These are phyloP conservation scores for Patella ulyssiponensis DNA, from an alignment of 2,888 invertebrate genomes.

Conservation along the genomic window DNA sequence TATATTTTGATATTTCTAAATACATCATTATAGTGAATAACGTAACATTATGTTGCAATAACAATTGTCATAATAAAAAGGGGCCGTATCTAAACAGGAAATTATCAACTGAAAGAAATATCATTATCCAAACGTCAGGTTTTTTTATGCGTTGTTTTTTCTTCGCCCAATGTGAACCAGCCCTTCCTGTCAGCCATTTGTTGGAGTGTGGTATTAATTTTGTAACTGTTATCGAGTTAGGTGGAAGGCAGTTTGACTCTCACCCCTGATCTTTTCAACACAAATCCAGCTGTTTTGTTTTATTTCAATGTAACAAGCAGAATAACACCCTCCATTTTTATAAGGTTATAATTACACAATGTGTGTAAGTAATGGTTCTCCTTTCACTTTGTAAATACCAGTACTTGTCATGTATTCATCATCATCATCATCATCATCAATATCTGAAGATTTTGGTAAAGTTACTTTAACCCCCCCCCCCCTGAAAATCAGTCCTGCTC, in stretches of 20 bases:
- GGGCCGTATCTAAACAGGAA: background rate
- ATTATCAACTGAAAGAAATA: background rate
- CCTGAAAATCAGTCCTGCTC: no score
- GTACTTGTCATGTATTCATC: background rate
- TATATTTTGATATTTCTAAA: no score
- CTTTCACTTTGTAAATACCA: background rate
- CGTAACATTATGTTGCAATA: no score
- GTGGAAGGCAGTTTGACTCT: background rate
- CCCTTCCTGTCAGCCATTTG: conserved; percentile 13
- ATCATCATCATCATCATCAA: background rate
- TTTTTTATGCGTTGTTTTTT: background rate
- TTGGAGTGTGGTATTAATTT: conserved; percentile 2
- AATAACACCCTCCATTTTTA: background rate
- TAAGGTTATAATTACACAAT: conserved; percentile 7
- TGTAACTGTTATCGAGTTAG: background rate
- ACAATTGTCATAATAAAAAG: no score
- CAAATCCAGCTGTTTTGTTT: conserved; percentile 3
- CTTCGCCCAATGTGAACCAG: conserved; percentile 4
- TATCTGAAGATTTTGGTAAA: no score
- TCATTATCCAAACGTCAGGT: background rate
- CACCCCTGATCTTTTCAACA: conserved; percentile 5
- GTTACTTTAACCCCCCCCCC: no score
- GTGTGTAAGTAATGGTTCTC: background rate
- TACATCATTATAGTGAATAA: no score
- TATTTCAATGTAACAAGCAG: conserved; percentile 9